These are phyloP conservation scores for Bujurquina vittata DNA, from an alignment of 2,113 vertebrate species.

Conservation along the genomic window DNA sequence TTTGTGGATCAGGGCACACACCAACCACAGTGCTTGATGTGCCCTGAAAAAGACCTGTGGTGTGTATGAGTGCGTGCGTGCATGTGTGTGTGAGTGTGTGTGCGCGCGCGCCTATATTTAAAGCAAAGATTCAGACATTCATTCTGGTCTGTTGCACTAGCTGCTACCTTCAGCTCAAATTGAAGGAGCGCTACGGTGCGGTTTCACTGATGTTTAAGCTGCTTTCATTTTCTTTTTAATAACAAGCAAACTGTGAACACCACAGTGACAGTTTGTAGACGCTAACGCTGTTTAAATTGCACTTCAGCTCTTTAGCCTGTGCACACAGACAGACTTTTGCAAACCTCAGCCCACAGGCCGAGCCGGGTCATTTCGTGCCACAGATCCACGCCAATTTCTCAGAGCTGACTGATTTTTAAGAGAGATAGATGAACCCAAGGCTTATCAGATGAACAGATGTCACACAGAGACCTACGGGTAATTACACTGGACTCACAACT, in stretches of 20 bases:
- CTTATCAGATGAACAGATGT: slow-evolving; percentile 50
- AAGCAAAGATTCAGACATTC: slow-evolving; percentile 8
- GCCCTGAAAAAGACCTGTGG: neutral
- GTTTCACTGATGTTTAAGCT: neutral
- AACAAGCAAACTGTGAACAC: neutral
- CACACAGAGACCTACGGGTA: slow-evolving; percentile 38
- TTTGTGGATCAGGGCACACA: slow-evolving; percentile 11
- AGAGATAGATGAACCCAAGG: slow-evolving; percentile 42
- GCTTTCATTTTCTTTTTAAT: neutral
- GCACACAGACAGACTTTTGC: neutral
- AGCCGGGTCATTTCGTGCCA: neutral
- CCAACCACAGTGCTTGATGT: neutral
- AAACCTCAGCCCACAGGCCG: neutral
- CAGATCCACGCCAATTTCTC: neutral
- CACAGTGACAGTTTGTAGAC: neutral
- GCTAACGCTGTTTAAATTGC: neutral
- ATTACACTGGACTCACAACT: slow-evolving; percentile 28
- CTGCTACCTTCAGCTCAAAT: neutral
- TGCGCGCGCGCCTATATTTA: slow-evolving; percentile 8
- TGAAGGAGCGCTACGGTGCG: neutral
- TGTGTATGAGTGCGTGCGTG: no score
- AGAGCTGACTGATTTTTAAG: slow-evolving; percentile 41
- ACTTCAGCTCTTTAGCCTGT: slow-evolving; percentile 1
- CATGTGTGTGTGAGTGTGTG: no score
- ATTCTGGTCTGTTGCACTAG: neutral